Evolutionary conservation across 1,140 invertebrate species (phyloP), one percentile per base, ranked within the genome.

Genomic region (Hetaerina americana): DNA sequence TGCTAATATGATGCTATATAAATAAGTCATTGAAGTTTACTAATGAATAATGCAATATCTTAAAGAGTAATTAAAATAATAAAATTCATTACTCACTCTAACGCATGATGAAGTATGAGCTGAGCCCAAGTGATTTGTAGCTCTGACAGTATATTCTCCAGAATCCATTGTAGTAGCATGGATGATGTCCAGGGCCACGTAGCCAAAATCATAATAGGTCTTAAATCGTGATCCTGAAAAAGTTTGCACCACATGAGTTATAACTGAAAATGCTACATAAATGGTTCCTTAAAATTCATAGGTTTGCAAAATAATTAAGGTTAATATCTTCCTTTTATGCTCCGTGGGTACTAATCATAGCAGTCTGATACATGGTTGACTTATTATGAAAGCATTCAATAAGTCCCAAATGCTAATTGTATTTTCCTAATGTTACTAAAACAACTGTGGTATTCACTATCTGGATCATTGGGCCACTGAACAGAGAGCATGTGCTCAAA

Each of bases 171-270:
- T 88, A 27, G 92, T 92, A 0, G 91, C 87, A 77, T 95, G 90
- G 70, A 95, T 87, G 66, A 97, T 95, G 76, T 96, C 94, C 71
- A 97, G 80, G 68, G 93, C 92, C 26, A 96, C 92, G 77, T 93
- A 95, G 15, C 95, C 95, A 79, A 97, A 97, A 77, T 97, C 94
- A 75, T 95, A 94, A 77, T 96, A 96, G n/a, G 94, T 96, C 78
- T 91, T 89, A 81, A 96, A 96, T 77, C 95, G 87, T 5, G 94
- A 96, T 68, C 85, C 84, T 79, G 68, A 6, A 31, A n/a, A 66
- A 24, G 49, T n/a, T n/a, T n/a, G n/a, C n/a, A n/a, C n/a, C n/a
- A n/a, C n/a, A n/a, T n/a, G n/a, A n/a, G n/a, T n/a, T n/a, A n/a
- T n/a, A n/a, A n/a, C n/a, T n/a, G n/a, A n/a, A n/a, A n/a, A n/a